Conservation (phyloP, 2,797 vertebrate species). For the Cynopterus sphinx region DNA sequence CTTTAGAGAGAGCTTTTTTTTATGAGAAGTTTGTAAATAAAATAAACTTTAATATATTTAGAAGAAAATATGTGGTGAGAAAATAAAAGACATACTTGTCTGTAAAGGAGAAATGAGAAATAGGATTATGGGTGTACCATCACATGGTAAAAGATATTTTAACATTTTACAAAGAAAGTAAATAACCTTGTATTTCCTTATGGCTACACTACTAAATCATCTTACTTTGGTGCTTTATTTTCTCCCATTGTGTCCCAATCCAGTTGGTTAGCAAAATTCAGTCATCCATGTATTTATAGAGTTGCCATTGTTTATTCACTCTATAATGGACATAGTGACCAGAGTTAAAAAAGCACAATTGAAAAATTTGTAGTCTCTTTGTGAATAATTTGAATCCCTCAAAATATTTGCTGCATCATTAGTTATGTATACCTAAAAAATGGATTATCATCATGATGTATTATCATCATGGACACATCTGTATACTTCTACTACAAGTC, state of each 20-base stretch:
- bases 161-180: neutral
- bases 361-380: neutral
- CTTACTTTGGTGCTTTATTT: neutral
- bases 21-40: neutral
- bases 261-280: neutral
- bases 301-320: neutral
- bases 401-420: neutral
- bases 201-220: neutral
- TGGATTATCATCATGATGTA: neutral
- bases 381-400: neutral
- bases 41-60: neutral
- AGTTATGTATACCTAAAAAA: neutral
- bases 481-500: neutral
- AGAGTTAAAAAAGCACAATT: neutral
- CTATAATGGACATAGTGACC: rapidly evolving
- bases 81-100: neutral
- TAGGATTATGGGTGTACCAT: neutral
- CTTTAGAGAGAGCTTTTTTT: neutral
- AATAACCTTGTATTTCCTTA: neutral
- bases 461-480: neutral
- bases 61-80: neutral
- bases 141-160: neutral
- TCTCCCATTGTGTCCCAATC: neutral
- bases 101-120: neutral
- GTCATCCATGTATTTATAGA: neutral